Percentiles rank a stretch among this genome's conserved stretches.
Evolutionary conservation across 1,140 invertebrate species (phyloP).

Genomic region (Lasaia peninsularis): DNA sequence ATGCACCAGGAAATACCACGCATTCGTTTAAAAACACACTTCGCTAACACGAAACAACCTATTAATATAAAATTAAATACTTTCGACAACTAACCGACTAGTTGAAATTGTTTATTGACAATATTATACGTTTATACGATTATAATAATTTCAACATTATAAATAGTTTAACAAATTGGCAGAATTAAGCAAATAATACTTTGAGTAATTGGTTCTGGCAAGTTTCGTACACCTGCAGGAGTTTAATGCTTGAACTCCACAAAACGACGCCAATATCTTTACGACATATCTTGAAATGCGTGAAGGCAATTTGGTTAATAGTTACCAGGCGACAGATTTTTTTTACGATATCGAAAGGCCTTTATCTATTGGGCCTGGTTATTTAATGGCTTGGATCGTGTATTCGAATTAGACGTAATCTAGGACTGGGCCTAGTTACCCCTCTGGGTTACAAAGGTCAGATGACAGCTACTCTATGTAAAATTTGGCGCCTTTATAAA

Average conservation of each 20-base stretch:
- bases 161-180: conserved; percentile 6
- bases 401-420: no score
- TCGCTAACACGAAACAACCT: background rate
- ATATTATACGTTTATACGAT: background rate
- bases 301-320: background rate
- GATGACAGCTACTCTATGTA: no score
- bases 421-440: no score
- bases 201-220: background rate
- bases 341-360: no score
- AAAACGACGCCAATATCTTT: conserved; percentile 1
- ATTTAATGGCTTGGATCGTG: no score
- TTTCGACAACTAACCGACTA: background rate
- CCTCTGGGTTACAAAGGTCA: no score
- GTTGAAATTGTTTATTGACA: conserved; percentile 7
- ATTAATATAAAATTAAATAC: conserved; percentile 2
- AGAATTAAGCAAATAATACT: background rate
- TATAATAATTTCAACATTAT: background rate
- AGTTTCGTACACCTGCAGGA: background rate
- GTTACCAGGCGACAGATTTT: no score
- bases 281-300: background rate
- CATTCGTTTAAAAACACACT: background rate
- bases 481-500: no score
- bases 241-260: background rate
- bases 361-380: no score
- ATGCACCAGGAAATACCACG: background rate